Evolutionary conservation across 2,888 invertebrate genomes (phyloP), one percentile per base, ranked within the genome.

Genomic region (Brachyptera risi): DNA sequence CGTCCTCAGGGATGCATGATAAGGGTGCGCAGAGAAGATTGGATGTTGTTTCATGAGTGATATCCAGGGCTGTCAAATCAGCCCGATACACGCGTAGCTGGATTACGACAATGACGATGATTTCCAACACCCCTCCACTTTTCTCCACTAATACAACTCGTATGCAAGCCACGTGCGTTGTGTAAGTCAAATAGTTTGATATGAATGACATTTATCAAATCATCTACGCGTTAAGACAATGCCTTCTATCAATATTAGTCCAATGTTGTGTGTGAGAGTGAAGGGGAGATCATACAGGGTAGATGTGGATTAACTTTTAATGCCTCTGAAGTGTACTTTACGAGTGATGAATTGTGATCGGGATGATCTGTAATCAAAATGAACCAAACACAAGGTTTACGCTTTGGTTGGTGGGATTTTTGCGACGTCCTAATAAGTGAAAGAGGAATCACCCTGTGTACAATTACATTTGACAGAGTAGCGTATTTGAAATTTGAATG

Each of bases 191-290:
- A n/a, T 27, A 51, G 17, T 51, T 51, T 15, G 50, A 51, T 27
- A 13, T 17, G 49, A 56, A 59, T 35, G 61, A 61, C 63, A 61
- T 63, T 63, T 56, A 61, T 63, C 63, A 63, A 56, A 37, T n/a
- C n/a, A n/a, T n/a, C n/a, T n/a, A n/a, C n/a, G n/a, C 58, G 61
- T 27, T 60, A 61, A 63, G 63, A 63, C 63, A 63, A 63, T 63
- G 23, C 17, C 27, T 49, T 35, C 17, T 38, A 27, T 50, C 58
- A 58, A 58, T 23, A 49, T 49, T 49, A 49, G 49, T 23, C 49
- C n/a, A 4, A 4, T 5, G 2, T 5, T 9, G 42, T 42, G 17
- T 42, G 7, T 21, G 21, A 21, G 47, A n/a, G 47, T 47, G 5
- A 4, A 5, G 17, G 21, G 1, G 2, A 23, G 47, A 11, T n/a